phyloP scores from a whole-genome alignment of 2,113 vertebrate species.

The Neotoma lepida region DNA sequence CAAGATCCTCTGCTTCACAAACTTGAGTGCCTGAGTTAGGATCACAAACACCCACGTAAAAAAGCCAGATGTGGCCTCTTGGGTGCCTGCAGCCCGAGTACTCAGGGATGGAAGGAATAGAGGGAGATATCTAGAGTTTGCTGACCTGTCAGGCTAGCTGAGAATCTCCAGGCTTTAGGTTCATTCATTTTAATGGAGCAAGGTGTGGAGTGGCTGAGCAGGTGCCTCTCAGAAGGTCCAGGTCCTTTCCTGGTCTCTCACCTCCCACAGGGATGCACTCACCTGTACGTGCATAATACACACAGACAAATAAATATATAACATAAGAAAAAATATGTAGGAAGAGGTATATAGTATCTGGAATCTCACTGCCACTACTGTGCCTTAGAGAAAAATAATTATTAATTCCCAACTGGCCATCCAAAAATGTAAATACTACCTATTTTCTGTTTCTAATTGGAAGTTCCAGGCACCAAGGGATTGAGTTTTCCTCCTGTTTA shows the following conservation, averaged over 20 bases:
- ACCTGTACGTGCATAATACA: not conserved
- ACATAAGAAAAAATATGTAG: not conserved
- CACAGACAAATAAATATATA: not conserved
- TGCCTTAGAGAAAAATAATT: not conserved
- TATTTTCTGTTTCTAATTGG: conserved; percentile 52
- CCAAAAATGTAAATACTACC: conserved; percentile 37
- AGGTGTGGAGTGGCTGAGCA: not conserved
- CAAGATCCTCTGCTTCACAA: not conserved
- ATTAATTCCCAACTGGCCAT: not conserved
- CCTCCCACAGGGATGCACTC: no score
- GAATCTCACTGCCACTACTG: not conserved
- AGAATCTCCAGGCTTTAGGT: not conserved
- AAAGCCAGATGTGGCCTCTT: no score
- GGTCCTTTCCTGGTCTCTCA: not conserved
- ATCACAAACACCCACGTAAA: not conserved
- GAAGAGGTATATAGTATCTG: not conserved
- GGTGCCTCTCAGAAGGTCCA: no score
- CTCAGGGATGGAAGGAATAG: no score
- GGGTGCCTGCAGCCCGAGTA: not conserved
- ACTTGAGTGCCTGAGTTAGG: not conserved
- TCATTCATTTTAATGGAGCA: not conserved
- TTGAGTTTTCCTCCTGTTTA: conserved; percentile 60
- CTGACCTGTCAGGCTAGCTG: not conserved
- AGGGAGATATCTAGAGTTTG: no score
- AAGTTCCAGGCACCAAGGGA: conserved; percentile 9